Conservation (phyloP, 2,888 invertebrate genomes). For the Lasioglossum pauxillum region DNA sequence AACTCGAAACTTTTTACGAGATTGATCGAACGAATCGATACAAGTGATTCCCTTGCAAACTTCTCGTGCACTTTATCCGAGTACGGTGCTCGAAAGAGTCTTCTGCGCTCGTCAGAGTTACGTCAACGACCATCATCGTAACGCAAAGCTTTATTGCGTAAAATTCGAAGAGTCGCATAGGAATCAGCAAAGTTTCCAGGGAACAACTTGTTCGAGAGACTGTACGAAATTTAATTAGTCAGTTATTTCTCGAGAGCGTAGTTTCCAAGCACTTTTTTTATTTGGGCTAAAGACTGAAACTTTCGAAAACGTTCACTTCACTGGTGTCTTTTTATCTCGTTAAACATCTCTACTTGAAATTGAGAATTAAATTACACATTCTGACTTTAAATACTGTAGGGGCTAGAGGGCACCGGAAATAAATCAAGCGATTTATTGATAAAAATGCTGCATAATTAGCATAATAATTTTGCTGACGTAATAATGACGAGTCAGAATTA, state of each 20-base stretch:
- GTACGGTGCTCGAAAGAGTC: not conserved
- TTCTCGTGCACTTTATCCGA: not conserved
- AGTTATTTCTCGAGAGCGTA: not conserved
- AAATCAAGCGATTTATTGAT: not conserved
- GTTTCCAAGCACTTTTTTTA: not conserved
- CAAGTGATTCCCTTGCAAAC: not conserved
- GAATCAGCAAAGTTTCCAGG: not conserved
- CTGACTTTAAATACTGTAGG: not conserved
- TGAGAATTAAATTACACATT: not conserved
- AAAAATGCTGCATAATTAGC: not conserved
- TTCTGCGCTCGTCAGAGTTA: not conserved
- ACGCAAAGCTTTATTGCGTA: not conserved
- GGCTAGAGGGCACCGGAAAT: too few relatives aligned
- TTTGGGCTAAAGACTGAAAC: not conserved
- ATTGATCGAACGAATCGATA: conserved; percentile 9
- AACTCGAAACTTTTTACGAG: not conserved
- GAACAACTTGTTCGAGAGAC: not conserved
- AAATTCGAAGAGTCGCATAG: not conserved
- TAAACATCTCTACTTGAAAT: not conserved
- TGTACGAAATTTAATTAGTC: conserved; percentile 4
- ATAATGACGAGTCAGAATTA: too few relatives aligned
- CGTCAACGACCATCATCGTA: not conserved
- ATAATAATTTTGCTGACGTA: too few relatives aligned
- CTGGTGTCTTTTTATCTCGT: not conserved
- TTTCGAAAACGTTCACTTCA: not conserved